Percentiles rank a stretch among this genome's conserved stretches.
Conservation (phyloP, 2,888 invertebrate genomes). For the Drosophila neonasuta region DNA sequence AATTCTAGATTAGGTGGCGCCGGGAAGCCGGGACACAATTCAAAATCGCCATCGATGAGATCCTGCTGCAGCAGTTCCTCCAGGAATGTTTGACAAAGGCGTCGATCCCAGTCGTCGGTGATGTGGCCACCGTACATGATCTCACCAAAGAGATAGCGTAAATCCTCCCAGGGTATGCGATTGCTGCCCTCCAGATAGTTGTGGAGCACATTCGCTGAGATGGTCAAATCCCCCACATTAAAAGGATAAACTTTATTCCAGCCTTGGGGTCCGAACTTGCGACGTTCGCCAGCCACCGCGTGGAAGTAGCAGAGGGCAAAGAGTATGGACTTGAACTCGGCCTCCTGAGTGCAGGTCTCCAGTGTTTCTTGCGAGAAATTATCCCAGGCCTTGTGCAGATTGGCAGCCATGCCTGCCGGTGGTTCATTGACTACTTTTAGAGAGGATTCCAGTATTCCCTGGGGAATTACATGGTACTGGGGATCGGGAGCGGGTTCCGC, state of each 20-base stretch:
- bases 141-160: slow-evolving; percentile 96
- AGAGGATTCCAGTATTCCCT: slow-evolving; percentile 95
- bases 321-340: slow-evolving; percentile 95
- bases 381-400: slow-evolving; percentile 95
- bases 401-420: slow-evolving; percentile 96
- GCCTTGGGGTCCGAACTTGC: slow-evolving; percentile 97
- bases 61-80: slow-evolving; percentile 94
- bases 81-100: slow-evolving; percentile 92
- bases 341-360: slow-evolving; percentile 95
- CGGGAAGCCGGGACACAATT: slow-evolving; percentile 91
- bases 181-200: slow-evolving; percentile 96
- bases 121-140: slow-evolving; percentile 99
- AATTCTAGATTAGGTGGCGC: slow-evolving; percentile 96
- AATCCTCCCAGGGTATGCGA: slow-evolving; percentile 96
- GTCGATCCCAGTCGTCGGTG: slow-evolving; percentile 97
- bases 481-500: slow-evolving; percentile 93
- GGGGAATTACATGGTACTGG: slow-evolving; percentile 86
- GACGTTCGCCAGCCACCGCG: slow-evolving; percentile 94
- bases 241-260: slow-evolving; percentile 93
- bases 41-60: slow-evolving; percentile 92
- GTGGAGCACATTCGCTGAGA: slow-evolving; percentile 94
- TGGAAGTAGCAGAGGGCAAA: slow-evolving; percentile 97
- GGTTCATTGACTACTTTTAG: slow-evolving; percentile 99
- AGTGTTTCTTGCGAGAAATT: slow-evolving; percentile 96
- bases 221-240: slow-evolving; percentile 93